A percentile compares a stretch with the other conserved stretches of the same genome.
These are phyloP conservation scores for Drosophila sordidapex DNA, from an alignment of 2,888 invertebrate genomes.

Conservation along the genomic window DNA sequence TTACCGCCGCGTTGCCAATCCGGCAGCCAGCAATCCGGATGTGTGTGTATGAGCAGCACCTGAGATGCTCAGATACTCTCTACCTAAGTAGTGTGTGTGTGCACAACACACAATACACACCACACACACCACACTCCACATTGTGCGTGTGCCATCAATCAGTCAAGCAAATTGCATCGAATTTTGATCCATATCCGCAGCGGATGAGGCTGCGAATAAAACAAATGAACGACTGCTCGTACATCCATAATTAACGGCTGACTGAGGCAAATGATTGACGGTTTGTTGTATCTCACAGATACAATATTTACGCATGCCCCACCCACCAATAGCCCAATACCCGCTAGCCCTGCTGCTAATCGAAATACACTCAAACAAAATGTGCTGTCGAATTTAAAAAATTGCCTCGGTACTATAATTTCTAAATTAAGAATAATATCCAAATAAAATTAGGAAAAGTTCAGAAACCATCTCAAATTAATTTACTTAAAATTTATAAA, in stretches of 20 bases:
- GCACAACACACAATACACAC: neutral
- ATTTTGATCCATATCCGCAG: conserved; percentile 81
- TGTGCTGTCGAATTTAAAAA: neutral
- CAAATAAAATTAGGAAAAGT: neutral
- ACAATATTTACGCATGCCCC: conserved; percentile 53
- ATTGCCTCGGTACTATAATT: accelerated
- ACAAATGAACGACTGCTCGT: conserved; percentile 43
- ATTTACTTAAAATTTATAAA: neutral
- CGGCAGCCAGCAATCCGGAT: conserved; percentile 26
- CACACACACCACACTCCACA: neutral
- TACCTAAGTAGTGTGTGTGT: neutral
- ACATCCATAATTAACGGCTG: conserved; percentile 74
- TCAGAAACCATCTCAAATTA: neutral
- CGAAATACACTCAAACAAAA: conserved; percentile 4
- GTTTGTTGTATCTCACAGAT: conserved; percentile 58
- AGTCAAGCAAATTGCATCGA: conserved; percentile 79
- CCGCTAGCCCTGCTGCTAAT: neutral
- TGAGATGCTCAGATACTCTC: neutral
- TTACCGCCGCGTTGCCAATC: conserved; percentile 23
- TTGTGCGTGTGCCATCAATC: conserved; percentile 69
- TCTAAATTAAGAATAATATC: neutral
- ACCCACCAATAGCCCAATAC: neutral
- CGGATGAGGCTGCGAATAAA: conserved; percentile 36
- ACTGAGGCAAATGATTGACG: conserved; percentile 79
- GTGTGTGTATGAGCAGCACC: conserved; percentile 8